Base-by-base conservation (phyloP, 2,113 vertebrate genomes). In the Blennius ocellaris region DNA sequence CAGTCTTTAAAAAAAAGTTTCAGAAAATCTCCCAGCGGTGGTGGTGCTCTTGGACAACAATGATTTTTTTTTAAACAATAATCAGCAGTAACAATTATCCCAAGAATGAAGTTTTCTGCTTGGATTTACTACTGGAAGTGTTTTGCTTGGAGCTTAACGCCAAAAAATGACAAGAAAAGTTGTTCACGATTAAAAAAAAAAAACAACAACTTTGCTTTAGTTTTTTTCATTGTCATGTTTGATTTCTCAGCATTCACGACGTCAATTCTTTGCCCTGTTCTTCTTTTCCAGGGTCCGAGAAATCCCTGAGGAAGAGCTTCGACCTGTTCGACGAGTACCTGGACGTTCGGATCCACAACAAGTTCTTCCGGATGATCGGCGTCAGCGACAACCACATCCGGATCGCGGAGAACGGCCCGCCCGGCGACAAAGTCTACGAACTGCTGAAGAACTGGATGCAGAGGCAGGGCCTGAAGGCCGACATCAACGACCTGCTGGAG, bases 361-460 rank as follows among this genome's bases (percentile, higher is more conserved):
- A 93, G 82, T 94, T 94, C 85, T 94, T 94, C 83, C 65, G 94
- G 11, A 64, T 69, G 80, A 93, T 94, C 4, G 93, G 93, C 1
- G 84, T 94, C 60, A 93, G 75, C 5, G 93, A 94, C 86, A 94
- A 94, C 82, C 73, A 84, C 76, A 94, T 94, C 21, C 92, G 92
- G 38, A 87, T 91, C 0, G 92, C 93, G 0, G 93, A 94, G 74
- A 87, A 53, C 8, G 82, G 85, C 43, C 6, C 84, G 37, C n/a
- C 86, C 3, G 40, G 45, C 0, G 94, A 94, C 86, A 94, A 93
- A 57, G 94, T 94, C 40, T 94, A 94, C 15, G 92, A 94, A 36
- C 92, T 94, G 65, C 89, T 94, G 69, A 92, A 91, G 69, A 90
- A 80, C 73, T 94, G 94, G 94, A 94, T 94, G 94, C 94, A 94